Base-by-base conservation (phyloP, 1,140 invertebrate genomes). In the Drosophila lacteicornis region DNA sequence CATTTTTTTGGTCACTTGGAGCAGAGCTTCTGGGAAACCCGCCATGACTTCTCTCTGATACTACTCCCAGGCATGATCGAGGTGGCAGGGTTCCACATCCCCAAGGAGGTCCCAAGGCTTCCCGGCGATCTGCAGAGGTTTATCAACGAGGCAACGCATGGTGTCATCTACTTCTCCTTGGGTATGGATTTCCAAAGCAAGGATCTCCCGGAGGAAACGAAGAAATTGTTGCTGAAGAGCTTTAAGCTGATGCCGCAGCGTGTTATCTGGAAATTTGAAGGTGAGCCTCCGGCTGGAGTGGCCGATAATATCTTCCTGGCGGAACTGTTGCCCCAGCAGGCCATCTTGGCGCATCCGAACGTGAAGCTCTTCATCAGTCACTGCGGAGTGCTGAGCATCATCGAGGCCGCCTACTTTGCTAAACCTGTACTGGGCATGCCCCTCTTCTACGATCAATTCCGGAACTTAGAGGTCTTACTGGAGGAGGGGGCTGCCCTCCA, bases 371-470 rank as follows among this genome's bases (percentile, higher is more conserved):
- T 97, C 70, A 95, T 97, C 38, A 95, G 95, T 4, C 96, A 97
- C 80, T 95, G 95, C 15, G 96, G 96, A 19, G 88, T 95, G 40
- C 92, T 96, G 30, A 95, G 96, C 50, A 93, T 95, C 5, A 94
- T 95, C 69, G 96, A 97, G 92, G 94, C 96, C 1, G 90, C 96
- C 1, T 94, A 95, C 91, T 94, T 95, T 79, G 95, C 94, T 67
- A 94, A 96, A 17, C 96, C 96, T 1, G 93, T 96, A 7, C 93
- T 97, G 22, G 95, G 95, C 0, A 92, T 96, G 58, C 96, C 96
- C 2, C 87, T 96, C 8, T 94, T 95, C 50, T 94, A 93, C 36
- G 95, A 96, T 90, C 95, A 96, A 80, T 92, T 86, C 8, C 93
- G 93, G 0, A 96, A 95, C 66, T 81, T 94, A 19, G 90, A 93